A percentile compares a stretch with the other conserved stretches of the same genome.
Evolutionary conservation across 2,888 invertebrate genomes (phyloP).

Genomic region (Dione juno): DNA sequence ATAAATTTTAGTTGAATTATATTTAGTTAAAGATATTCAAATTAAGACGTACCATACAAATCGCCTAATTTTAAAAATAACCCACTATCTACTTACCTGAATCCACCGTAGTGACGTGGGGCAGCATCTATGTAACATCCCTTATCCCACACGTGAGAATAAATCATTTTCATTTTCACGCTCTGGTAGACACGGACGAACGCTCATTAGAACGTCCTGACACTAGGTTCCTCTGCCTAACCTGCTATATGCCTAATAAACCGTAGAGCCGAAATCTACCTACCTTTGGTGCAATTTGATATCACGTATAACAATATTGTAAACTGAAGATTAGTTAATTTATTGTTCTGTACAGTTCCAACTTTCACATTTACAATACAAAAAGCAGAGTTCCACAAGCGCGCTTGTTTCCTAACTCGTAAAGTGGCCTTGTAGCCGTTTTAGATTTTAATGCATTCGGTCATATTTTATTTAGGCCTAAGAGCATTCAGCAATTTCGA

Average conservation of each 20-base stretch:
- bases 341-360: neutral
- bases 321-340: too few species aligned
- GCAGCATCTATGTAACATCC: neutral
- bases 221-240: neutral
- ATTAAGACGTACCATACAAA: too few species aligned
- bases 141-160: too few species aligned
- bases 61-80: too few species aligned
- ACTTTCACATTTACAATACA: constrained; percentile 8
- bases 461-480: constrained; percentile 27
- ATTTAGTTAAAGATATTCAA: too few species aligned
- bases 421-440: constrained; percentile 18
- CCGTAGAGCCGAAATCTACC: too few species aligned
- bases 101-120: neutral
- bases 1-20: too few species aligned
- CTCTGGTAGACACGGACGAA: neutral
- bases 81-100: too few species aligned
- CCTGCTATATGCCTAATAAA: too few species aligned
- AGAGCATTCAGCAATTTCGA: constrained; percentile 25
- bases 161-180: neutral
- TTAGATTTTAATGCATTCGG: constrained; percentile 27
- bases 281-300: too few species aligned
- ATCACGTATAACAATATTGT: too few species aligned
- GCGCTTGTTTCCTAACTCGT: constrained; percentile 13
- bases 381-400: constrained; percentile 8
- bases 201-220: neutral